Evolutionary conservation across 2,113 vertebrate genomes (phyloP).

Genomic region (Mixornis gularis): DNA sequence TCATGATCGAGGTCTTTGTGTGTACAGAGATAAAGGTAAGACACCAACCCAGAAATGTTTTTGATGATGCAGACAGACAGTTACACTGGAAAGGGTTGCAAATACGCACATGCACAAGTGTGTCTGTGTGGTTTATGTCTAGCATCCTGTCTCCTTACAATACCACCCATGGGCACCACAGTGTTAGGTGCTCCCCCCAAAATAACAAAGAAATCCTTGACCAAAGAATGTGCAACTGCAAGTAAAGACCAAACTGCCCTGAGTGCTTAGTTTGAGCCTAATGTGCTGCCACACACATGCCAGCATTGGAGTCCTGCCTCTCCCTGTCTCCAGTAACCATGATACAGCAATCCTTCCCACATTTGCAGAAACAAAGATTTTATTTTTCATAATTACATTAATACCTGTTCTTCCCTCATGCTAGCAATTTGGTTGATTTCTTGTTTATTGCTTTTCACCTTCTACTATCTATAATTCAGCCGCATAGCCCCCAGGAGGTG

Average conservation of each 20-base stretch:
- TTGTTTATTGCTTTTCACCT: conserved; percentile 55
- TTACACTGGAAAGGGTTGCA: neutral
- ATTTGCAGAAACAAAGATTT: neutral
- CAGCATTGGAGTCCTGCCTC: neutral
- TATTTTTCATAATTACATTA: neutral
- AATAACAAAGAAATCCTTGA: neutral
- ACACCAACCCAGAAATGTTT: neutral
- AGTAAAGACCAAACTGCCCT: neutral
- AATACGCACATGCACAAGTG: neutral
- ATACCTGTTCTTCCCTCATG: conserved; percentile 14
- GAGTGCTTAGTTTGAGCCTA: neutral
- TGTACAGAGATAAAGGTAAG: neutral
- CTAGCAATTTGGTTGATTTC: conserved; percentile 39
- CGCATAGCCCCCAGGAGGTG: conserved; percentile 17
- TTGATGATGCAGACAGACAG: neutral
- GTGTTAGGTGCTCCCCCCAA: neutral
- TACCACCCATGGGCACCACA: no score
- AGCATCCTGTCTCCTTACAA: neutral
- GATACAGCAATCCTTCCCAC: neutral
- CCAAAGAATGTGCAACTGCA: neutral
- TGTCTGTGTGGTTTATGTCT: neutral
- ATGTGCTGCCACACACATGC: neutral
- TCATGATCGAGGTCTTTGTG: neutral
- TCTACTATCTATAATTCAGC: conserved; percentile 44
- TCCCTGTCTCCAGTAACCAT: neutral